Conservation (phyloP, 2,797 vertebrate genomes). For the Limnodromus scolopaceus region DNA sequence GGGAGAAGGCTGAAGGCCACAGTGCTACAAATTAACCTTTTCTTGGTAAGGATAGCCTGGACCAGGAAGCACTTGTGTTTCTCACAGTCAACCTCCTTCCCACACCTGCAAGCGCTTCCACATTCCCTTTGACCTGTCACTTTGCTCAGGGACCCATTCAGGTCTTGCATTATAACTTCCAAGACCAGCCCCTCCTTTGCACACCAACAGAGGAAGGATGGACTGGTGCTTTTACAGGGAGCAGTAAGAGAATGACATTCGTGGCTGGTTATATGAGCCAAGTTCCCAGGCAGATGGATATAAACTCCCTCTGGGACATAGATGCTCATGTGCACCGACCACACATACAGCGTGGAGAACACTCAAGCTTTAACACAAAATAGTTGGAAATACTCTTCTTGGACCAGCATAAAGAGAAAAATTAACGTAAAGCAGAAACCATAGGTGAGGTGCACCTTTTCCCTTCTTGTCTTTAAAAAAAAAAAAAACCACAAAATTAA, state of each 20-base stretch:
- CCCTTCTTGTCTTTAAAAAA: not conserved
- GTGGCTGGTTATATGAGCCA: not conserved
- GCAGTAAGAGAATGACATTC: not conserved
- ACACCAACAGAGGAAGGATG: not conserved
- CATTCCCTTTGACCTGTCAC: not conserved
- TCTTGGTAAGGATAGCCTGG: constrained; percentile 50
- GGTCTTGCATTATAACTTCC: not conserved
- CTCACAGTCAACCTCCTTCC: not conserved
- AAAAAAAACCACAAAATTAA: not conserved
- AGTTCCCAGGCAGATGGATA: not conserved
- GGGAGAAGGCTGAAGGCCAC: constrained; percentile 71
- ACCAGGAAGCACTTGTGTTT: not conserved
- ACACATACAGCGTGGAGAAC: not conserved
- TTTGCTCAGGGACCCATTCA: not conserved
- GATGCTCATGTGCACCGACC: not conserved
- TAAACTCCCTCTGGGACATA: not conserved
- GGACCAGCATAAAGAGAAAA: not conserved
- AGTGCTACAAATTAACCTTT: constrained; percentile 80
- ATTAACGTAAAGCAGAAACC: not conserved
- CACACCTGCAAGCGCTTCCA: constrained; percentile 1
- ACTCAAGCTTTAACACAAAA: not conserved
- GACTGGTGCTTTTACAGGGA: not conserved
- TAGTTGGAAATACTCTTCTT: not conserved
- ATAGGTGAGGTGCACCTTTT: not conserved
- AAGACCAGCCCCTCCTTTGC: not conserved